A percentile compares a stretch with the other conserved stretches of the same genome.
These are phyloP conservation scores for Digitonthophagus gazella DNA, from an alignment of 2,888 invertebrate genomes.

Conservation along the genomic window DNA sequence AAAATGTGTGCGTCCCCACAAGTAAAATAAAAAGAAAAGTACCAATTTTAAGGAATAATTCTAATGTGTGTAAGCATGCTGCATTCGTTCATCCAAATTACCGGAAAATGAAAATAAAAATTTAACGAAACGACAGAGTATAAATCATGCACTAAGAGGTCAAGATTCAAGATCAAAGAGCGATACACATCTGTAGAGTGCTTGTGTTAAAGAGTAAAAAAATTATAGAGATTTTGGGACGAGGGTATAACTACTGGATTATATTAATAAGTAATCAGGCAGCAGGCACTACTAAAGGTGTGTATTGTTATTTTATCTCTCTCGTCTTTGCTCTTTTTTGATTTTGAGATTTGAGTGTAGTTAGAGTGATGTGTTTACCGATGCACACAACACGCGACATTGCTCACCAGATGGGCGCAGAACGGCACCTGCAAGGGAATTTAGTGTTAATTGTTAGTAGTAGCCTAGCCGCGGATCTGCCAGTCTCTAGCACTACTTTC, in stretches of 20 bases:
- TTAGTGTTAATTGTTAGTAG: constrained; percentile 56
- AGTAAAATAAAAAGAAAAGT: not conserved
- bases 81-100: constrained; percentile 6
- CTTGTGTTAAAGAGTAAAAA: constrained; percentile 33
- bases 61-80: constrained; percentile 6
- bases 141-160: constrained; percentile 10
- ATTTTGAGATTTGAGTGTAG: constrained; percentile 38
- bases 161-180: constrained; percentile 19
- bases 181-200: constrained; percentile 51
- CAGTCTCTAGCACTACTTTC: constrained; percentile 42
- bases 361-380: constrained; percentile 84
- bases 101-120: not conserved
- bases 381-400: constrained; percentile 94
- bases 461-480: constrained; percentile 50
- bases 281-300: constrained; percentile 53
- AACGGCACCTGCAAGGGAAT: constrained; percentile 78
- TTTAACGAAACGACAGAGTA: constrained; percentile 8
- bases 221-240: not conserved
- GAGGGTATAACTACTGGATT: constrained; percentile 3
- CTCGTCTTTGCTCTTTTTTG: constrained; percentile 26
- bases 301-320: constrained; percentile 41
- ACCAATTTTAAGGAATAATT: constrained; percentile 6
- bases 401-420: constrained; percentile 93
- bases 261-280: constrained; percentile 31
- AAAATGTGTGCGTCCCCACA: not conserved